phyloP scores from a whole-genome alignment of 1,140 invertebrate species.

The Neodiprion pinetum region DNA sequence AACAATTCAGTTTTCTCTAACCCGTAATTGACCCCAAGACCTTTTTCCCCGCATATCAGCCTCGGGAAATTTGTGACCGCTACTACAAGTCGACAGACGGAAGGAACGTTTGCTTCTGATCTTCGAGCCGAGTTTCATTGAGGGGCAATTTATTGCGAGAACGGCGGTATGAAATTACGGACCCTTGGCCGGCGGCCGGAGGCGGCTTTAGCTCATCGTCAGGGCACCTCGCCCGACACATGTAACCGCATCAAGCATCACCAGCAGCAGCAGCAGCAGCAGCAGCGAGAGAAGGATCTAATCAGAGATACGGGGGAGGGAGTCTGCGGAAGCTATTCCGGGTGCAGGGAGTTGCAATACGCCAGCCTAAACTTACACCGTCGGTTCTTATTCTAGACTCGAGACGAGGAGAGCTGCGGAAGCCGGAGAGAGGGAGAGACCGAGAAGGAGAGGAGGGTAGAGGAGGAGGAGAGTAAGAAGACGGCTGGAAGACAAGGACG shows the following conservation, averaged over 20 bases:
- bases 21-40: no score
- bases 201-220: neutral
- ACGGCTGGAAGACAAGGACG: conserved; percentile 31
- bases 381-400: conserved; percentile 52
- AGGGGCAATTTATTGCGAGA: neutral
- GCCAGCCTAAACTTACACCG: conserved; percentile 42
- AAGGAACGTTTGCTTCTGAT: no score
- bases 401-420: neutral
- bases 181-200: neutral
- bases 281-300: neutral
- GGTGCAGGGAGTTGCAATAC: conserved; percentile 46
- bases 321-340: conserved; percentile 38
- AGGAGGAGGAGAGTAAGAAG: conserved; percentile 28
- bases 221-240: neutral
- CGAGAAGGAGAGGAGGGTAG: conserved; percentile 30
- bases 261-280: no score
- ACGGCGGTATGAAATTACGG: neutral
- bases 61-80: no score
- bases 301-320: neutral
- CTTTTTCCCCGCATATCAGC: no score
- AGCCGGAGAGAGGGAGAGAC: conserved; percentile 33
- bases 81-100: no score
- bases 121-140: no score
- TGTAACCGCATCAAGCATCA: neutral
- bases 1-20: no score